Base-by-base conservation (phyloP, 1,140 invertebrate species). In the Drosophila erecta region DNA sequence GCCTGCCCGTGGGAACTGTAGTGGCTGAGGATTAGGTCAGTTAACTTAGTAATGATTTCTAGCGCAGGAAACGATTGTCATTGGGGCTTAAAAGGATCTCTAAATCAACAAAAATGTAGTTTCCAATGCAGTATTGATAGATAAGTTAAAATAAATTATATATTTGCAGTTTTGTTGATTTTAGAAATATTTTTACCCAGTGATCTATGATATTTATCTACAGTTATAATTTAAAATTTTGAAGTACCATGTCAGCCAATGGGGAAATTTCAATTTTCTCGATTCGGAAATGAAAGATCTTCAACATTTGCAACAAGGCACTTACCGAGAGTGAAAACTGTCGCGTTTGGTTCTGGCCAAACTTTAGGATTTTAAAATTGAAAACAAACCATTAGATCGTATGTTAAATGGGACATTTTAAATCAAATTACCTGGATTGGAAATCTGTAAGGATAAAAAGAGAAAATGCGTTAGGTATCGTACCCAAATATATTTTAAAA, bases 1-100 rank as follows among this genome's bases (percentile, higher is more conserved):
- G 91, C 81, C 72, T 87, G 72, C 54, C 81, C 67, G 50, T 92
- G 91, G 60, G 70, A 69, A 33, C 10, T 30, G 24, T 79, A 89
- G 55, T 92, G 92, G 58, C 91, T 92, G 24, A 4, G 11, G 20
- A 2, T 33, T 2, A 4, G 14, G 17, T 7, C 30, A 38, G 12
- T 6, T 5, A 12, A 33, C 10, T 50, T 30, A 17, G 4, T 30
- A 15, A 49, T 0, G 1, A 15, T 10, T 3, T 17, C 11, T 37
- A 1, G 5, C 11, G 2, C 30, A 10, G 11, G 3, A 14, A 27
- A 4, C n/a, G 1, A 14, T 2, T 20, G 6, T 3, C 11, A 60
- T 17, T 44, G 24, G 17, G 35, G 1, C 3, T 27, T 27, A 22
- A 46, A 53, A 27, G 1, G 0, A 10, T 24, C 8, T 54, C 14